Evolutionary conservation across 92 coral and sea anemone genomes (phyloP).

Genomic region (Palythoa grandis): DNA sequence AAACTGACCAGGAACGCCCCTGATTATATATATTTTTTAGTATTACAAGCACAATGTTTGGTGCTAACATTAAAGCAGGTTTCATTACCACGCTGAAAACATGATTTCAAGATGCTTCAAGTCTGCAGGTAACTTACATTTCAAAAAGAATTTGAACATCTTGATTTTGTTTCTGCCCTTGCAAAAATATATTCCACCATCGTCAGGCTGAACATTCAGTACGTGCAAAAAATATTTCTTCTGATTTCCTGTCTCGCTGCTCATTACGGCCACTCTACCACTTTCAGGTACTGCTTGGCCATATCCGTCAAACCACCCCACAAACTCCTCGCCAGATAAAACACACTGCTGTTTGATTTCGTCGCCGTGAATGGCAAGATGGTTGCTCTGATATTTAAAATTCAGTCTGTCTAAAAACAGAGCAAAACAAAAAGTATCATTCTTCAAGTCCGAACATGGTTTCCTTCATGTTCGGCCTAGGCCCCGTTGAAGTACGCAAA

Average conservation of each 20-base stretch:
- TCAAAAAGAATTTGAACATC: slow-evolving; percentile 7
- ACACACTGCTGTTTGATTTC: slow-evolving; percentile 31
- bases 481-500: too few relatives aligned
- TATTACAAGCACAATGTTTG: too few relatives aligned
- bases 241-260: background rate
- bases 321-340: slow-evolving; percentile 9
- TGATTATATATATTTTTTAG: too few relatives aligned
- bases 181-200: slow-evolving; percentile 32
- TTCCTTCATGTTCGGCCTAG: too few relatives aligned
- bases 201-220: background rate
- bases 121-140: slow-evolving; percentile 7
- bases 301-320: slow-evolving; percentile 35
- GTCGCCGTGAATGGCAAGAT: background rate
- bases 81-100: too few relatives aligned
- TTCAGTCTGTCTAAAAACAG: background rate
- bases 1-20: too few relatives aligned
- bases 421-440: background rate
- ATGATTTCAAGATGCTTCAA: too few relatives aligned
- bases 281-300: slow-evolving; percentile 14
- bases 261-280: slow-evolving; percentile 22
- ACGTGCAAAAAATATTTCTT: slow-evolving; percentile 11
- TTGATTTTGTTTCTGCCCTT: slow-evolving; percentile 25
- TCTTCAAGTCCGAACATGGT: too few relatives aligned
- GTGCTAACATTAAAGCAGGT: too few relatives aligned
- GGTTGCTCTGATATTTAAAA: background rate